A percentile compares a stretch with the other conserved stretches of the same genome.
These are phyloP conservation scores for Hecatera dysodea DNA, from an alignment of 2,888 invertebrate species.

Conservation along the genomic window DNA sequence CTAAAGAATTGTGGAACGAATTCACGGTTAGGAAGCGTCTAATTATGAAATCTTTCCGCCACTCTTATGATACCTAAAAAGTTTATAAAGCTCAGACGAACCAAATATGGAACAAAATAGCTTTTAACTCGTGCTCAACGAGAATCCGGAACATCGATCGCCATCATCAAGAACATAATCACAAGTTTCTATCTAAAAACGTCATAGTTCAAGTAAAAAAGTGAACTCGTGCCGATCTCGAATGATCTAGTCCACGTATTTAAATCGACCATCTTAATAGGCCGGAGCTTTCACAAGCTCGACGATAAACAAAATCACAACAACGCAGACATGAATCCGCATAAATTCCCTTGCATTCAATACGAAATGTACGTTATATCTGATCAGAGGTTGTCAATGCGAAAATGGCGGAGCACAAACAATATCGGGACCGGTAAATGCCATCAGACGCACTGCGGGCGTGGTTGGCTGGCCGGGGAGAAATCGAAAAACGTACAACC, in stretches of 20 bases:
- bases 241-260: conserved; percentile 65
- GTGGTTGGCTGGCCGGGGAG: conserved; percentile 62
- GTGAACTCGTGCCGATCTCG: conserved; percentile 61
- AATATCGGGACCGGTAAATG: conserved; percentile 79
- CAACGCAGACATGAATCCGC: conserved; percentile 70
- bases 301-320: conserved; percentile 72
- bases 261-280: conserved; percentile 69
- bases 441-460: conserved; percentile 80
- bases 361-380: conserved; percentile 69
- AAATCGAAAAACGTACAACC: conserved; percentile 69
- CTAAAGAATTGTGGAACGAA: conserved; percentile 2
- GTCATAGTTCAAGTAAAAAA: conserved; percentile 58
- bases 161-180: conserved; percentile 52
- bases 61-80: conserved; percentile 5
- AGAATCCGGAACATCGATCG: conserved; percentile 46
- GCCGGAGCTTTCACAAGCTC: conserved; percentile 69
- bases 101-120: conserved; percentile 35
- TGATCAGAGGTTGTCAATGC: conserved; percentile 77
- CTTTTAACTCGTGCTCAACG: conserved; percentile 31
- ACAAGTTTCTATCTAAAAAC: conserved; percentile 60
- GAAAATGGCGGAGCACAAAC: conserved; percentile 74
- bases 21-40: neutral
- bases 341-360: conserved; percentile 72
- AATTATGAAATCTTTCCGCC: neutral
- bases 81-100: neutral